Conservation (phyloP, 1,140 invertebrate species). For the Papilio aristodemus region DNA sequence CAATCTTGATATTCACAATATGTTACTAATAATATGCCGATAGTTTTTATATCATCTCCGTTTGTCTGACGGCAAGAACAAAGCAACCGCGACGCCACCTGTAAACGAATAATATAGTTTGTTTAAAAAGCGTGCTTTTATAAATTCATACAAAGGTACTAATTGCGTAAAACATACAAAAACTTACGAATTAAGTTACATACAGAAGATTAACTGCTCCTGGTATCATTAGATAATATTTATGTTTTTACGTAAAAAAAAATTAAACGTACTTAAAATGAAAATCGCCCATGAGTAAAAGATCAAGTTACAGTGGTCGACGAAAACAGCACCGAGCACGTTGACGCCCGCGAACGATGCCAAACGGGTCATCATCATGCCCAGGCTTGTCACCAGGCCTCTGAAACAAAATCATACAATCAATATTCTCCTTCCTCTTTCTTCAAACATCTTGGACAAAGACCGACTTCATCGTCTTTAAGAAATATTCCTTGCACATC, state of each 20-base stretch:
- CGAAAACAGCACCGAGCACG: conserved; percentile 42
- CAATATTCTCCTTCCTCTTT: too few relatives aligned
- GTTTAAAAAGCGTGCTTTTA: too few relatives aligned
- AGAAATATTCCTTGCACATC: too few relatives aligned
- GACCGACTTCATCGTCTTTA: too few relatives aligned
- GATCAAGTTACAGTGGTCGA: conserved; percentile 41
- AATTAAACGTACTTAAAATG: conserved; percentile 40
- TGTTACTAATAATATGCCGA: too few relatives aligned
- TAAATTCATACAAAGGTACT: too few relatives aligned
- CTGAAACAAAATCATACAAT: conserved; percentile 35
- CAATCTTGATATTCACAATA: too few relatives aligned
- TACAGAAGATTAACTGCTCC: too few relatives aligned
- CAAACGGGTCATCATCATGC: conserved; percentile 46
- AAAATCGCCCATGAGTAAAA: conserved; percentile 46
- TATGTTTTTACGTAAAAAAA: background rate
- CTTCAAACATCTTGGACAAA: too few relatives aligned
- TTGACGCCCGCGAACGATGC: conserved; percentile 43
- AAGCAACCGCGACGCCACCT: conserved; percentile 38
- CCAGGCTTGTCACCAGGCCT: conserved; percentile 45
- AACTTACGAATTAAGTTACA: too few relatives aligned
- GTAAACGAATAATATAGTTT: too few relatives aligned
- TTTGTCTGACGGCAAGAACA: conserved; percentile 39
- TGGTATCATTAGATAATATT: too few relatives aligned
- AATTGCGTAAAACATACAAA: background rate
- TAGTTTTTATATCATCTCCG: conserved; percentile 7